These are phyloP conservation scores for Chelonus formosanus DNA, from an alignment of 2,888 invertebrate genomes.

Conservation along the genomic window DNA sequence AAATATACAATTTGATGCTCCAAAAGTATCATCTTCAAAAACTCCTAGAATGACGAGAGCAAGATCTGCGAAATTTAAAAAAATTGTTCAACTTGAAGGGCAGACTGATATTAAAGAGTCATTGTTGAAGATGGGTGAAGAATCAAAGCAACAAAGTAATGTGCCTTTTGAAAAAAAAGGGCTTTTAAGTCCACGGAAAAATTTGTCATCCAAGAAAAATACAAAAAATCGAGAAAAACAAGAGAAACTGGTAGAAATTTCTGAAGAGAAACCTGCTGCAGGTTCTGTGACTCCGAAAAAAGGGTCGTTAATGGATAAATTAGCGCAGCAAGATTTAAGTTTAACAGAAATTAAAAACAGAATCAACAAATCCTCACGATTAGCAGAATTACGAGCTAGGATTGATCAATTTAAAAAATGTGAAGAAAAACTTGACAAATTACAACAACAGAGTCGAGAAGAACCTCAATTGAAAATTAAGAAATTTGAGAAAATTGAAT, in stretches of 20 bases:
- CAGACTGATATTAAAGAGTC: constrained; percentile 59
- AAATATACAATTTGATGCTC: constrained; percentile 52
- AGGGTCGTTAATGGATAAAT: constrained; percentile 65
- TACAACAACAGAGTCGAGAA: constrained; percentile 49
- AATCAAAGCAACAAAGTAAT: constrained; percentile 43
- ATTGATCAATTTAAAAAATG: constrained; percentile 74
- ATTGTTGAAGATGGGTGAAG: constrained; percentile 49
- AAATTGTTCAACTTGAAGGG: constrained; percentile 46
- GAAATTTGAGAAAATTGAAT: constrained; percentile 79
- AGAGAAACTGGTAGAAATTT: constrained; percentile 31
- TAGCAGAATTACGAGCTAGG: constrained; percentile 76
- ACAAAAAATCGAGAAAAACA: constrained; percentile 40
- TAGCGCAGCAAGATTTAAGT: constrained; percentile 71
- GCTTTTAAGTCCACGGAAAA: constrained; percentile 55
- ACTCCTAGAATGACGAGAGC: constrained; percentile 38
- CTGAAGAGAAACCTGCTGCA: constrained; percentile 40
- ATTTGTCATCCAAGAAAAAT: constrained; percentile 28
- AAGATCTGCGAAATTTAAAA: constrained; percentile 42
- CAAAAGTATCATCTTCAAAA: constrained; percentile 43
- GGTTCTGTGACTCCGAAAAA: constrained; percentile 60
- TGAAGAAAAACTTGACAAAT: constrained; percentile 70
- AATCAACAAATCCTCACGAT: constrained; percentile 73
- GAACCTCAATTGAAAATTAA: constrained; percentile 67
- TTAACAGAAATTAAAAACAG: constrained; percentile 76
- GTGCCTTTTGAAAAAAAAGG: constrained; percentile 58